Percentiles rank a stretch among this genome's conserved stretches.
Evolutionary conservation across 2,888 invertebrate species (phyloP).

Genomic region (Pterobdella sp.): DNA sequence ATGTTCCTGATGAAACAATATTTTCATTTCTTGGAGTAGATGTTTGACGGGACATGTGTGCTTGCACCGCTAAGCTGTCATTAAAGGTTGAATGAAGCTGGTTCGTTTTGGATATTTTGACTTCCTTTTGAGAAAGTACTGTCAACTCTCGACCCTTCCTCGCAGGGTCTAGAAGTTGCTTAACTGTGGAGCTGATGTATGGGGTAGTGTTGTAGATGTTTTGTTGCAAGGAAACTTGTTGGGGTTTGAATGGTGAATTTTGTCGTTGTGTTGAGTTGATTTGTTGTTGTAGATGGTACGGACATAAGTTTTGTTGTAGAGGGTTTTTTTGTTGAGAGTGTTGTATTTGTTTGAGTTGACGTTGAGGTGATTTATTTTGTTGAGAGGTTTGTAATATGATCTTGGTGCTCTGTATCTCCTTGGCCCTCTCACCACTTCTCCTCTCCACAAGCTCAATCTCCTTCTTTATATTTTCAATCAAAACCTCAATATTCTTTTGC

Average conservation of each 20-base stretch:
- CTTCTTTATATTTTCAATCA: too few species aligned
- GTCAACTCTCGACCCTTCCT: too few species aligned
- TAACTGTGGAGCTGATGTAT: constrained; percentile 11
- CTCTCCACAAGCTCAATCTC: too few species aligned
- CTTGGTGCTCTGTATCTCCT: not conserved
- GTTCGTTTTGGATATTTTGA: too few species aligned
- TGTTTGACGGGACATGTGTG: too few species aligned
- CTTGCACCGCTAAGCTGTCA: too few species aligned
- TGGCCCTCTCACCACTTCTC: too few species aligned
- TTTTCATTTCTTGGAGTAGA: not conserved
- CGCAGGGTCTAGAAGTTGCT: not conserved
- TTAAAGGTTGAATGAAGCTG: not conserved
- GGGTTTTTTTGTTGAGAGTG: not conserved
- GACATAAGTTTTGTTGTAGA: not conserved
- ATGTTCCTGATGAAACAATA: not conserved
- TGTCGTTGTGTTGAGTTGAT: not conserved
- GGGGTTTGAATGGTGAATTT: not conserved
- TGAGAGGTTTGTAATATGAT: not conserved
- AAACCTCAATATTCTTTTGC: too few species aligned
- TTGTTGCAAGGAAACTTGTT: constrained; percentile 5
- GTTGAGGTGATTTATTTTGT: not conserved
- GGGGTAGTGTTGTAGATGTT: not conserved
- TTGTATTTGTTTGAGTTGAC: not conserved
- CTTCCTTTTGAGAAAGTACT: too few species aligned
- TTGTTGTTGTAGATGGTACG: not conserved